A percentile compares a stretch with the other conserved stretches of the same genome.
Conservation (phyloP, 2,797 vertebrate species). For the Melanotaenia nigrans region DNA sequence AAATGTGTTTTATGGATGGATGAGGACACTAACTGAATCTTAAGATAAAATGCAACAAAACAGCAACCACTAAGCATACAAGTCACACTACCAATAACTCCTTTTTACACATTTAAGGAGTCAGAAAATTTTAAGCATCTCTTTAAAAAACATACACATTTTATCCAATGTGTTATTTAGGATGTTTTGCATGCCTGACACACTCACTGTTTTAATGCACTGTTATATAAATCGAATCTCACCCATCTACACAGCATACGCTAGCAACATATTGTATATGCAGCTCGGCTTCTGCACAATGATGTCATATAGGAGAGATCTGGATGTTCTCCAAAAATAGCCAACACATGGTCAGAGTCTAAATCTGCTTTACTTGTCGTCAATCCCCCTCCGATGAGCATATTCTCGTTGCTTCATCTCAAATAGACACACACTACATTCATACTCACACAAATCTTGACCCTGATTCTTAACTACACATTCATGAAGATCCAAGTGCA, state of each 20-base stretch:
- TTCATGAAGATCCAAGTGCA: slow-evolving; percentile 87
- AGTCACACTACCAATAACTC: background rate
- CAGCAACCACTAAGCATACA: background rate
- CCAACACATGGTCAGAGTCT: slow-evolving; percentile 80
- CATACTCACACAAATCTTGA: slow-evolving; percentile 84
- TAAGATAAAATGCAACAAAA: background rate
- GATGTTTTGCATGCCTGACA: background rate
- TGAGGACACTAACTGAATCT: background rate
- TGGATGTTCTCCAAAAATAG: slow-evolving; percentile 80
- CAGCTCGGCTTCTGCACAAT: slow-evolving; percentile 48
- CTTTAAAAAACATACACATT: background rate
- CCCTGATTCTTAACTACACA: slow-evolving; percentile 89
- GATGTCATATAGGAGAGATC: slow-evolving; percentile 84
- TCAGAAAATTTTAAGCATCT: background rate
- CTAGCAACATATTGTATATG: slow-evolving; percentile 1
- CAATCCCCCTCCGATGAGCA: slow-evolving; percentile 82
- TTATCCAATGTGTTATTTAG: background rate
- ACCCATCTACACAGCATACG: background rate
- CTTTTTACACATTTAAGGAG: background rate
- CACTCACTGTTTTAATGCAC: slow-evolving; percentile 3
- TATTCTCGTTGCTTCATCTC: slow-evolving; percentile 55
- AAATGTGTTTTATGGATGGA: background rate
- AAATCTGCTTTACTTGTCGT: slow-evolving; percentile 90
- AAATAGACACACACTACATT: slow-evolving; percentile 13
- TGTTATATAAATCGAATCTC: background rate